Percentiles rank a stretch among this genome's conserved stretches.
These are phyloP conservation scores for Hemaris fuciformis DNA, from an alignment of 2,888 invertebrate species.

Conservation along the genomic window DNA sequence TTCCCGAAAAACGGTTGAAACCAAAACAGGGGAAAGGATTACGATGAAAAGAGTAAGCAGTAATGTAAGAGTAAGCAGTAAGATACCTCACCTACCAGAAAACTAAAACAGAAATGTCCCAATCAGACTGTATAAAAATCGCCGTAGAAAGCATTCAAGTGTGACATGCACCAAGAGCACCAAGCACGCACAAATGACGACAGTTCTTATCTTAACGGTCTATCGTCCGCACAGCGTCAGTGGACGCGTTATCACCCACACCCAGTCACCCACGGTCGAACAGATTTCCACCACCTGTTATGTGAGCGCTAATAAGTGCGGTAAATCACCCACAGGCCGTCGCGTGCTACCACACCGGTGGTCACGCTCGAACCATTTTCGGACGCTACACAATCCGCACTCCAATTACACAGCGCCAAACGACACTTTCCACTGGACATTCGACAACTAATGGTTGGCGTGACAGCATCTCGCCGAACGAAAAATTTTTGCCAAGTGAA, in stretches of 20 bases:
- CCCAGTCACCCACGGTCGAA: background rate
- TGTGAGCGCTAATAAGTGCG: background rate
- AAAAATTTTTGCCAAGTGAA: constrained; percentile 19
- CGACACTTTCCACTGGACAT: constrained; percentile 30
- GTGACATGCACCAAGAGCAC: background rate
- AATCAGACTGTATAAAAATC: background rate
- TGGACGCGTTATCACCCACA: background rate
- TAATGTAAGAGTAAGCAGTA: too few species aligned
- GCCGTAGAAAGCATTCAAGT: background rate
- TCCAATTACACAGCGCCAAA: constrained; percentile 38
- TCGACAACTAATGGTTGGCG: background rate
- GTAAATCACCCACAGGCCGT: constrained; percentile 1
- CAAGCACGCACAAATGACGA: background rate
- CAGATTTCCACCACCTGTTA: background rate
- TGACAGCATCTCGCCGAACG: constrained; percentile 25
- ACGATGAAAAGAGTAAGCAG: too few species aligned
- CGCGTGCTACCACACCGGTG: constrained; percentile 26
- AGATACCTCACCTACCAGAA: too few species aligned
- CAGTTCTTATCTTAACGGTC: background rate
- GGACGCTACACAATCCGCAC: constrained; percentile 26
- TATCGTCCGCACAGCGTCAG: background rate
- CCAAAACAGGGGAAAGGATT: too few species aligned
- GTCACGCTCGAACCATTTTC: constrained; percentile 33
- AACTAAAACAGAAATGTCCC: too few species aligned
- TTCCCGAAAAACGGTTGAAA: too few species aligned